Base-by-base conservation (phyloP, 92 coral and sea anemone species). In the Porites evermanni region DNA sequence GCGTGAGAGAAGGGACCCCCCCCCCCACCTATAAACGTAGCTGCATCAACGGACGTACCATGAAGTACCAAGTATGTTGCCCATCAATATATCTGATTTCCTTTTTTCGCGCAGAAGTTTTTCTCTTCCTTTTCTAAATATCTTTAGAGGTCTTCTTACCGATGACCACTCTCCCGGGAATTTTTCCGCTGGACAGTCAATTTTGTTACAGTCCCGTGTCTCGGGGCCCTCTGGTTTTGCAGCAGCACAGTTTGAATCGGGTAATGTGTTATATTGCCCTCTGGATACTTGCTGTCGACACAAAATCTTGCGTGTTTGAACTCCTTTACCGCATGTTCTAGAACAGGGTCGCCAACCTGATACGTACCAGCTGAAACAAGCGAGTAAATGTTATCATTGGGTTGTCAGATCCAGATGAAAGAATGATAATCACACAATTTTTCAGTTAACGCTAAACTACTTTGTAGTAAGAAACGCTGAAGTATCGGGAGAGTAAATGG, bases 331-430 rank as follows among this genome's bases (percentile, higher is more conserved):
- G 58, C 99, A 96, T 1, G 99, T 90, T 81, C 77, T 75, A 17
- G 99, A 91, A 80, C 99, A 96, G 0, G 96, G 95, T n/a, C 94
- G 79, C 99, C 99, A 96, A 23, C 82, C 88, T 6, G 98, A 89
- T 16, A 87, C 87, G 79, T 87, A 91, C 99, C 99, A 96, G n/a
- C 88, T 85, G 38, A 14, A 66, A 44, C 1, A 24, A 76, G 20
- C 16, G 23, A 58, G 1, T 29, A 29, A 29, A 2, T 29, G 32
- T 0, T 29, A 2, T 38, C 0, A 38, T 38, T 38, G 47, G 0
- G 32, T 29, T 29, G 3, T 29, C 32, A 29, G 32, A 29, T 29
- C 32, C 12, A 54, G 60, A 8, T 11, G 61, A 56, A 8, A 10
- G 61, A 56, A 56, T 56, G 4, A 56, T 0, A 14, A 14, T 56